Evolutionary conservation across 2,888 invertebrate species (phyloP).

Genomic region (Ennomos fuscantarius): DNA sequence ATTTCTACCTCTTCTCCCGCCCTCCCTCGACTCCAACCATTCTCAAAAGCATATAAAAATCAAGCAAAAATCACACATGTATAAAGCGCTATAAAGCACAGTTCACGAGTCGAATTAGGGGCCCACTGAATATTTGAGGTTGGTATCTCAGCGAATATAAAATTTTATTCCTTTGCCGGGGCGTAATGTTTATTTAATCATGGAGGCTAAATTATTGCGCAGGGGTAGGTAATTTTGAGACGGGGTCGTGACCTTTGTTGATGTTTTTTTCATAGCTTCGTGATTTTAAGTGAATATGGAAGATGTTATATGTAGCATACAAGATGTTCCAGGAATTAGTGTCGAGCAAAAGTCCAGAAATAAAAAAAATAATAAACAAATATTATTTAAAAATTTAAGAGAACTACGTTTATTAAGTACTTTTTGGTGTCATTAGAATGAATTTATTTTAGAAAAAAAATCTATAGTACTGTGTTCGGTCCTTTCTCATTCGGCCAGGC

Average conservation of each 20-base stretch:
- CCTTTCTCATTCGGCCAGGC: no score
- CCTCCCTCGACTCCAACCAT: background rate
- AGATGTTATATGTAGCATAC: no score
- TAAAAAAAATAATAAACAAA: no score
- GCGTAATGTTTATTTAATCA: conserved; percentile 44
- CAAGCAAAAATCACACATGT: conserved; percentile 16
- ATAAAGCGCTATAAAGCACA: conserved; percentile 10
- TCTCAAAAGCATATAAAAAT: conserved; percentile 1
- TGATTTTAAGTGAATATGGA: background rate
- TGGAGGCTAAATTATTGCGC: conserved; percentile 35
- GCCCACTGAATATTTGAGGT: conserved; percentile 41
- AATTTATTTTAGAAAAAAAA: no score
- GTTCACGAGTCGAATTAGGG: conserved; percentile 11
- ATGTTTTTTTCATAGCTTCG: conserved; percentile 9
- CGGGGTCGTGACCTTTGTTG: conserved; percentile 15
- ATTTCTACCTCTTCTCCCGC: background rate
- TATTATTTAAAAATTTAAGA: no score
- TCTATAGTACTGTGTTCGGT: no score
- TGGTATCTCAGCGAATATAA: conserved; percentile 43
- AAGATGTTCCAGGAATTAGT: no score
- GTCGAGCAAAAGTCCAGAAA: no score
- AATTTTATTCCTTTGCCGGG: conserved; percentile 41
- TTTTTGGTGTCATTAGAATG: no score
- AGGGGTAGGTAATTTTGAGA: conserved; percentile 24
- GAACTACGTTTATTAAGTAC: no score